Base-by-base conservation (phyloP, 2,113 vertebrate species). In the Argyrosomus japonicus region DNA sequence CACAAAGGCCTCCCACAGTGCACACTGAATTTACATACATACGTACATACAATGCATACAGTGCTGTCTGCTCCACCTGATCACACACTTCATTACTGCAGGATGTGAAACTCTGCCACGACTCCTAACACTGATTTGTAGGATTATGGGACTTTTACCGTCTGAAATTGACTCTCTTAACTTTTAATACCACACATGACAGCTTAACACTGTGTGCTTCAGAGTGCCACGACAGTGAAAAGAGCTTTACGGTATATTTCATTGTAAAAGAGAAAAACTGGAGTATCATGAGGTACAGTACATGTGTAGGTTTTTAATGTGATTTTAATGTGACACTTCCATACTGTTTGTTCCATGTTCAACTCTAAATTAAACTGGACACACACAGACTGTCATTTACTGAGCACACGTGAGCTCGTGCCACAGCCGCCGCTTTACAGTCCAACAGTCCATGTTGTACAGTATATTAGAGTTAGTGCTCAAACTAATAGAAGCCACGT, bases 1-100 rank as follows among this genome's bases (percentile, higher is more conserved):
- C 45, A 70, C 69, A 75, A 57, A 69, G 53, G 68, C 71, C 40
- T 61, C 50, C 78, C 64, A 65, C 63, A 3, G 29, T 2, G 6
- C 29, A 17, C 23, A 11, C 19, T 64, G 77, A 45, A 70, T 75
- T 40, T n/a, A 65, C 64, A 53, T 56, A 45, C 32, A 58, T 32
- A 21, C 18, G 45, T 21, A 43, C 50, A 51, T 2, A 67, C 63
- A 67, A 53, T 21, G 23, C n/a, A 68, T 15, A 27, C 53, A 19
- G 45, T 29, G 8, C 32, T 14, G 64, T 43, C n/a, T 51, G 32
- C 58, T 70, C 56, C 48, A 29, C n/a, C 17, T 51, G 71, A 62
- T 65, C 53, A 71, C 29, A 71, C 32, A 40, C 25, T 19, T 56
- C 21, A 63, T 63, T 43, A 64, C 40, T 32, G 45, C 65, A 23